Evolutionary conservation across 2,113 vertebrate species (phyloP).

Genomic region (Sardina pilchardus): DNA sequence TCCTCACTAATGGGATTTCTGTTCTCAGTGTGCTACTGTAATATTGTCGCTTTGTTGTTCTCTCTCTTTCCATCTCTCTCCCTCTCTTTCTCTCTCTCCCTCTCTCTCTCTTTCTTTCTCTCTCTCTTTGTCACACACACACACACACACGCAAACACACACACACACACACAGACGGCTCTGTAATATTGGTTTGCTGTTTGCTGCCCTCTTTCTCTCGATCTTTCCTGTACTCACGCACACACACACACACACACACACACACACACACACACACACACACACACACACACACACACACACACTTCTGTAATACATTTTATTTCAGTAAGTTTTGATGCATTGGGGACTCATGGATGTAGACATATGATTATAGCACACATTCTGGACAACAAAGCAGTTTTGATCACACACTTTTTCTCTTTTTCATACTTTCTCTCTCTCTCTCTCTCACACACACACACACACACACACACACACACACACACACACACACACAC

Average conservation of each 20-base stretch:
- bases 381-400: constrained; percentile 23
- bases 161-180: neutral
- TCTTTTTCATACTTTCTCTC: too few species aligned
- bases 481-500: neutral
- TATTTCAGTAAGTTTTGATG: constrained; percentile 36
- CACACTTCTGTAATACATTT: neutral
- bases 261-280: neutral
- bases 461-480: neutral
- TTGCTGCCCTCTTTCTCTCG: neutral
- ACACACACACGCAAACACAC: constrained; percentile 3
- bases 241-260: too few species aligned
- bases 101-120: too few species aligned
- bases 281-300: neutral
- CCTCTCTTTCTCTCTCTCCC: too few species aligned
- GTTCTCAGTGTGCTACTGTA: constrained; percentile 21
- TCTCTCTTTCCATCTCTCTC: neutral
- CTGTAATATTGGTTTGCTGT: neutral
- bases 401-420: neutral
- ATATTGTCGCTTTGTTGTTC: neutral
- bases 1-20: constrained; percentile 41
- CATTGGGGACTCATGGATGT: constrained; percentile 41
- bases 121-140: neutral
- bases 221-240: neutral
- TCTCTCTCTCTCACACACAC: too few species aligned
- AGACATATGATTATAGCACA: constrained; percentile 38